phyloP scores from a whole-genome alignment of 1,140 invertebrate genomes.

The Drosophila aff. region DNA sequence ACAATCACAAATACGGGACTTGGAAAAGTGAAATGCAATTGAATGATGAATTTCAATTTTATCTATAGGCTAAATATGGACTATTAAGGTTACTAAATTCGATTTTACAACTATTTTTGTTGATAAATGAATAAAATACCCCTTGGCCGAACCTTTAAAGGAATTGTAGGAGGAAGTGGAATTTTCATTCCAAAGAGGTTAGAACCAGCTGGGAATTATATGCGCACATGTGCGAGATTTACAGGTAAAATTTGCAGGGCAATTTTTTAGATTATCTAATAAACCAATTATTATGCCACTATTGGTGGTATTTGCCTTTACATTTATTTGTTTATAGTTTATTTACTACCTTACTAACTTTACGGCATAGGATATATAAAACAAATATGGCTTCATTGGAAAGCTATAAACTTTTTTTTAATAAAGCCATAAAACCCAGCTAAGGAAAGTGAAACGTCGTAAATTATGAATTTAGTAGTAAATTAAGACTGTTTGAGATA shows the following conservation, averaged over 20 bases:
- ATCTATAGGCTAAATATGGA: constrained; percentile 11
- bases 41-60: constrained; percentile 31
- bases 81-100: constrained; percentile 23
- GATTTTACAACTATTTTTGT: background rate
- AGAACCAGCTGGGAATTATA: too few species aligned
- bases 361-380: constrained; percentile 40
- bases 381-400: constrained; percentile 5
- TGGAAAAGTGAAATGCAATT: constrained; percentile 40
- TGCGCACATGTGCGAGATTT: too few species aligned
- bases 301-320: background rate
- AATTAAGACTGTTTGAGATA: background rate
- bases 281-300: background rate
- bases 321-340: constrained; percentile 11
- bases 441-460: constrained; percentile 3
- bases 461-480: background rate
- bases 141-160: background rate
- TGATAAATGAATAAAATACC: background rate
- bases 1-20: constrained; percentile 17
- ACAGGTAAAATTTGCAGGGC: too few species aligned
- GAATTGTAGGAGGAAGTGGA: constrained; percentile 8
- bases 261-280: background rate
- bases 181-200: background rate
- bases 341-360: constrained; percentile 16
- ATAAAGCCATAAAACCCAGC: background rate
- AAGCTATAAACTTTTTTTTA: constrained; percentile 3